Base-by-base conservation (phyloP, 2,888 invertebrate genomes). In the Choreutis nemorana region DNA sequence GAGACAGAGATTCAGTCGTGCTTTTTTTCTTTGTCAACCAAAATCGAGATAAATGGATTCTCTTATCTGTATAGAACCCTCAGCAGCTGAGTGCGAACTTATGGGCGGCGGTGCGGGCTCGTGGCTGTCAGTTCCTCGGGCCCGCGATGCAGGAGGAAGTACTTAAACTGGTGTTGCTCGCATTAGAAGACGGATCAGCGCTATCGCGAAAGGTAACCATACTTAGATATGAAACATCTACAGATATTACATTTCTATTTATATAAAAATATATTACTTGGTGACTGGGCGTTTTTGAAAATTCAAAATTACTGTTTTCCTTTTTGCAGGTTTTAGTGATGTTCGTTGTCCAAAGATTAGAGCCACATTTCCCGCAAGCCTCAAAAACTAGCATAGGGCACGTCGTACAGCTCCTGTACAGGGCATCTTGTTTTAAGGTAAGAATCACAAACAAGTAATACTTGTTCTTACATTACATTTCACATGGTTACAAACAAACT, bases 111-210 rank as follows among this genome's bases (percentile, higher is more conserved):
- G 97, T 98, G 6, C 81, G 98, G 25, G 93, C 95, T 1, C 84
- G 97, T 32, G 98, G 98, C 28, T 99, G 98, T 57, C 98, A 99
- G 73, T 98, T 99, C 77, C 84, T 98, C 15, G 98, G 98, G 4
- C 97, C 97, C 43, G 97, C 95, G 13, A 97, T 99, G 97, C 98
- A 99, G 79, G 97, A 99, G 63, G 98, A 99, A 70, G 97, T 98
- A 29, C 79, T 99, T 18, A 94, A 92, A 56, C 80, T 99, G 40
- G 97, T 99, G 24, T 80, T 98, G 22, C 72, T 97, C 37, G 96
- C 97, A 0, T 71, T 99, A 27, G 96, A 97, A 64, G 97, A 98
- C 71, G 97, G 97, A 6, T 94, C 94, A 1, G 93, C 95, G 3
- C 75, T 97, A 37, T 96, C 95, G 1, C 83, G 94, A 41, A 95